Base-by-base conservation (phyloP, 92 coral and sea anemone genomes). In the Zoanthus sociatus region DNA sequence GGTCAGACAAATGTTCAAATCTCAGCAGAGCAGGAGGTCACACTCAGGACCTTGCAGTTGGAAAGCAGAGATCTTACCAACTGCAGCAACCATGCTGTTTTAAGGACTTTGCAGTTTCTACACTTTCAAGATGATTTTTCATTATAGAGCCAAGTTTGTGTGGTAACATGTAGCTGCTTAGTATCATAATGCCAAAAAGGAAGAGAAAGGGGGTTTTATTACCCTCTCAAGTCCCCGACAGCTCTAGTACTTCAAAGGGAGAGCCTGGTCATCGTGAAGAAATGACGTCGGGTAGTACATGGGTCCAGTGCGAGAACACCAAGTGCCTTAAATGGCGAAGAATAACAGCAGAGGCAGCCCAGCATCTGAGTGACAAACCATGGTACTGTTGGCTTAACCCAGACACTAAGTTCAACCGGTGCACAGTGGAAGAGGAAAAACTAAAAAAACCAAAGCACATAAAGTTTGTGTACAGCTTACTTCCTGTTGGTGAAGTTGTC, bases 381-480 rank as follows among this genome's bases (percentile, higher is more conserved):
- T 96, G 98, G 98, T 91, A 89, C 73, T 96, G 98, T 84, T 93
- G 95, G 90, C 87, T 96, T 89, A 96, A 96, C 85, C 88, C 89
- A 45, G 96, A 94, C 74, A 4, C 67, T 11, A 89, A 73, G 56
- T 94, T 77, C 64, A 91, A 91, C 89, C 93, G 78, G 20, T 96
- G 98, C 60, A 68, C 93, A 16, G 93, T 91, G n/a, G 89, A 86
- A 58, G 98, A 96, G 82, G 91, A 90, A 66, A 95, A 91, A 48
- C 98, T 92, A 4, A 93, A 96, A 83, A 91, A 95, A 81, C 89
- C 95, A 18, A 95, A 93, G 60, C 83, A 93, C 58, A 96, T 94
- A 92, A 96, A 96, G 87, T 94, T 91, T 71, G 93, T 95, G 45
- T 96, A 94, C 90, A 93, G 98, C 48, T 78, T 94, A 30, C 83